Conservation (phyloP, 2,113 vertebrate genomes). For the Holacanthus passer region DNA sequence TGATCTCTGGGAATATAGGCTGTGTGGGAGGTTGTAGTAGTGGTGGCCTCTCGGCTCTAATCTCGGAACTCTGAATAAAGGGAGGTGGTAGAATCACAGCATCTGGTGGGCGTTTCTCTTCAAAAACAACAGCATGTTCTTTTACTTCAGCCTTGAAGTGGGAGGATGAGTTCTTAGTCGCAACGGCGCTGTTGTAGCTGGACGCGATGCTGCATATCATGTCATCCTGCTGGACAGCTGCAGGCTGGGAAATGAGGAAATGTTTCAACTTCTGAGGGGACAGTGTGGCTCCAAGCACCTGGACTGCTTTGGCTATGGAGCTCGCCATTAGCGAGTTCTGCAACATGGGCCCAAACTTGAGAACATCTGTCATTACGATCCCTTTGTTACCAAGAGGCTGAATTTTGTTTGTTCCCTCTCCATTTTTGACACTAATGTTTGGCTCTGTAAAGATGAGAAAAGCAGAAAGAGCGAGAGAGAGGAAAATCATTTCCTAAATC, state of each 20-base stretch:
- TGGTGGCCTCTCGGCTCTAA: slow-evolving; percentile 33
- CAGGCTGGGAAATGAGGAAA: slow-evolving; percentile 30
- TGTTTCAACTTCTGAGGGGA: slow-evolving; percentile 50
- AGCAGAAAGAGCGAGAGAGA: neutral
- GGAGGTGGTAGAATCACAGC: slow-evolving; percentile 29
- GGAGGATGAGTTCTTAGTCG: neutral
- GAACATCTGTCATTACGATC: slow-evolving; percentile 32
- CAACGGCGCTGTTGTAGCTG: slow-evolving; percentile 9
- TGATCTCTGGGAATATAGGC: slow-evolving; percentile 27
- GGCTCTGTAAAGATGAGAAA: slow-evolving; percentile 50
- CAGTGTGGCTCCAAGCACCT: slow-evolving; percentile 53
- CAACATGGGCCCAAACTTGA: slow-evolving; percentile 72
- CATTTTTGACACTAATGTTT: slow-evolving; percentile 15
- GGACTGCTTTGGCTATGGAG: slow-evolving; percentile 66
- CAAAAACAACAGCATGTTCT: slow-evolving; percentile 15
- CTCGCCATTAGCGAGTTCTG: slow-evolving; percentile 55
- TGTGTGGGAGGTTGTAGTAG: slow-evolving; percentile 39
- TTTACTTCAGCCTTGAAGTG: slow-evolving; percentile 26
- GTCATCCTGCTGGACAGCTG: slow-evolving; percentile 34
- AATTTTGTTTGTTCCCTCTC: slow-evolving; percentile 15
- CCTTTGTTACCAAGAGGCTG: slow-evolving; percentile 18
- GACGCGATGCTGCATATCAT: slow-evolving; percentile 10
- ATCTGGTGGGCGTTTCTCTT: slow-evolving; percentile 39
- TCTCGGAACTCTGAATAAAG: slow-evolving; percentile 6
- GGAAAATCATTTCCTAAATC: neutral